These are phyloP conservation scores for Parotocinclus haroldoi DNA, from an alignment of 2,797 vertebrate genomes.

Conservation along the genomic window DNA sequence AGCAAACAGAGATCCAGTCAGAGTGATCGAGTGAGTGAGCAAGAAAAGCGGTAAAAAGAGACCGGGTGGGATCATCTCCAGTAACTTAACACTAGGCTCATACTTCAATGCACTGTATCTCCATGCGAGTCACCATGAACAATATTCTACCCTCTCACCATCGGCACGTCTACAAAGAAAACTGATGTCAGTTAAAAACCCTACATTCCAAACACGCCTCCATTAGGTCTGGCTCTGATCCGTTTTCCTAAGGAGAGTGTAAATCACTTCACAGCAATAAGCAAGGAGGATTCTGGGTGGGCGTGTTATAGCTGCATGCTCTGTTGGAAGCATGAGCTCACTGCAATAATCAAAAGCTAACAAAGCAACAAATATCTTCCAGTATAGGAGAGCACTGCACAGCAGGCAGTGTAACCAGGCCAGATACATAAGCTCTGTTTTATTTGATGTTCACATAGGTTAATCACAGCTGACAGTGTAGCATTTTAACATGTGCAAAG, in stretches of 20 bases:
- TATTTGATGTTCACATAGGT: conserved; percentile 40
- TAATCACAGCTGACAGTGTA: conserved; percentile 48
- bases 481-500: background rate
- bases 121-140: conserved; percentile 4
- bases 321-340: conserved; percentile 51
- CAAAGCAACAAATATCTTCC: conserved; percentile 33
- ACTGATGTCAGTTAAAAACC: background rate
- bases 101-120: conserved; percentile 5
- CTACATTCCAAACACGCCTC: background rate
- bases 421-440: conserved; percentile 36
- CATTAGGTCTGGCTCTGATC: conserved; percentile 6
- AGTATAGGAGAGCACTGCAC: conserved; percentile 43
- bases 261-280: conserved; percentile 42
- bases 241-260: conserved; percentile 30
- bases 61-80: conserved; percentile 34
- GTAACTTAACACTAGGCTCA: conserved; percentile 7
- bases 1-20: conserved; percentile 22
- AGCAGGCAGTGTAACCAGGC: conserved; percentile 35
- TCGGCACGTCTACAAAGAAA: too few species aligned
- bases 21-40: conserved; percentile 4
- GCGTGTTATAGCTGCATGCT: conserved; percentile 32
- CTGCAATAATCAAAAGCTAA: conserved; percentile 41
- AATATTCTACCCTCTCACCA: background rate
- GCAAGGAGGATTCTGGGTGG: conserved; percentile 18
- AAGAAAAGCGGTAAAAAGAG: background rate